Base-by-base conservation (phyloP, 2,888 invertebrate genomes). In the Augochlorella aurata region DNA sequence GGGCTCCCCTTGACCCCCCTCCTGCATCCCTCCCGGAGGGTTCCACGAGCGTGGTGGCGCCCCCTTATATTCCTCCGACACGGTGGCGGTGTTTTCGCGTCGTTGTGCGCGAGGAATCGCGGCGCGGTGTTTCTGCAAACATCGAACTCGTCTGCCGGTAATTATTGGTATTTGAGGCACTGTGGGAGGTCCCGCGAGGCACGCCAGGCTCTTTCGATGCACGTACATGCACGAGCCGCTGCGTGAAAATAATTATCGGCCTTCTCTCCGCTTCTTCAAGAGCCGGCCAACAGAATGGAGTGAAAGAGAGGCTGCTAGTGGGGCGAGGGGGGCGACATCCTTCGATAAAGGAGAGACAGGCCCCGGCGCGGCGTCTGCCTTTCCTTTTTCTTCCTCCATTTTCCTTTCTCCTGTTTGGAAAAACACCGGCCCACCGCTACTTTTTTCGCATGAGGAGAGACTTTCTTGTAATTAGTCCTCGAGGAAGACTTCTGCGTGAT, bases 171-270 rank as follows among this genome's bases (percentile, higher is more conserved):
- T 86, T 84, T 79, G 79, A 86, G 77, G 77, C 85, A 84, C 81
- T 79, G 86, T 89, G 89, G 89, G 89, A 89, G 89, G 89, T 89
- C 88, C 82, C 77, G 50, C 72, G 85, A 84, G 77, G 85, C 82
- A 86, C 81, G 87, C 77, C 83, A 85, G 29, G 70, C 86, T 81
- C 80, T 81, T 78, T 79, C 85, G 82, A 74, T 74, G 63, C 83
- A 73, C 81, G 80, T 79, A 79, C 84, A 61, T 73, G 81, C 77
- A 83, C 86, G 88, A 84, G 87, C 85, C 85, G 84, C 86, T 90
- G 88, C 88, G 89, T 88, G 88, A 90, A 89, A 90, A 89, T 90
- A 90, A 90, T 90, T 90, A 88, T 87, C 83, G 79, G 80, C 74
- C 85, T 85, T 80, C 87, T 81, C 78, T 76, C 38, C n/a, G 86